A percentile compares a stretch with the other conserved stretches of the same genome.
Conservation (phyloP, 2,113 vertebrate genomes). For the Alexandromys fortis region DNA sequence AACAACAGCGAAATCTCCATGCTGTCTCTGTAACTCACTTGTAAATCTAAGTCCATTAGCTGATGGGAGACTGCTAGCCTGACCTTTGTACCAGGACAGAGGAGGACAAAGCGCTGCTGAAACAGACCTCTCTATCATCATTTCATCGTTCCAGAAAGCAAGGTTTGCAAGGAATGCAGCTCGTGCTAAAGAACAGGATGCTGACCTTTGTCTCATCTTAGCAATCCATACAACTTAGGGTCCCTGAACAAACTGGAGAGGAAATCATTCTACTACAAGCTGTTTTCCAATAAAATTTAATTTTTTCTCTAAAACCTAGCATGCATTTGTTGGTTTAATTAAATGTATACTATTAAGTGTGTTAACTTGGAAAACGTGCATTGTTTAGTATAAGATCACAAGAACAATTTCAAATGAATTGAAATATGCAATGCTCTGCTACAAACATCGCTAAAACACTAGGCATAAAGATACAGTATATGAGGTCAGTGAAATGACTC, state of each 20-base stretch:
- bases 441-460: neutral
- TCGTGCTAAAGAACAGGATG: neutral
- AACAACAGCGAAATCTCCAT: neutral
- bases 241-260: neutral
- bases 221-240: slow-evolving; percentile 9
- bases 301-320: slow-evolving; percentile 33
- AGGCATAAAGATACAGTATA: neutral
- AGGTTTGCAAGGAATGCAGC: neutral
- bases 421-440: slow-evolving; percentile 18
- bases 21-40: neutral
- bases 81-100: neutral
- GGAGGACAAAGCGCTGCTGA: neutral
- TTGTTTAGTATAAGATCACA: slow-evolving; percentile 12
- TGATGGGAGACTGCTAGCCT: neutral
- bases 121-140: slow-evolving; percentile 22
- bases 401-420: slow-evolving; percentile 37
- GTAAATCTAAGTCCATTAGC: neutral
- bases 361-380: neutral
- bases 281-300: slow-evolving; percentile 20
- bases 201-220: slow-evolving; percentile 16
- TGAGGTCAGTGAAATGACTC: too few relatives aligned
- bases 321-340: slow-evolving; percentile 19
- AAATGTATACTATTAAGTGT: slow-evolving; percentile 24
- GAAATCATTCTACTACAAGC: neutral
- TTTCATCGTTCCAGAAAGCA: slow-evolving; percentile 37